Evolutionary conservation across 2,797 vertebrate genomes (phyloP).

Genomic region (Cuculus canorus): DNA sequence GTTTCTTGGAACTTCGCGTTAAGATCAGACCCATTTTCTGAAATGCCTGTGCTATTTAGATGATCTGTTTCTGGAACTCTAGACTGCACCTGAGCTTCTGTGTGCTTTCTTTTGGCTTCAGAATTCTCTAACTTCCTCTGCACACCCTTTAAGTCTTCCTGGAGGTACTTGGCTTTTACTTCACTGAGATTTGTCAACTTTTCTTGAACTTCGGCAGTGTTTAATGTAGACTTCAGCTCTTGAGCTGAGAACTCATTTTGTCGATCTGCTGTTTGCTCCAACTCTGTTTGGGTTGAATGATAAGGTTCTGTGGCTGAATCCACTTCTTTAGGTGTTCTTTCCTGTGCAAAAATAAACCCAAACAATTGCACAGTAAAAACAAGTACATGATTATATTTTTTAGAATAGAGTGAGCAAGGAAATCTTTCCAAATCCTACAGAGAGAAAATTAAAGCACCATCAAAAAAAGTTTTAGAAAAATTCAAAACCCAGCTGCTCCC

Average conservation of each 20-base stretch:
- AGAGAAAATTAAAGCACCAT: not conserved
- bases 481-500: not conserved
- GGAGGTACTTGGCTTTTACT: constrained; percentile 80
- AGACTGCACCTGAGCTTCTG: constrained; percentile 81
- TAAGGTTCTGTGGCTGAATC: constrained; percentile 83
- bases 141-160: constrained; percentile 81
- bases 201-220: constrained; percentile 23
- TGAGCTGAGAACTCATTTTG: constrained; percentile 45
- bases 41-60: constrained; percentile 72
- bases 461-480: not conserved
- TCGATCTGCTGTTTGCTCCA: constrained; percentile 70
- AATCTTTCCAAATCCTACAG: not conserved
- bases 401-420: not conserved
- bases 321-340: constrained; percentile 68
- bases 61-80: constrained; percentile 17
- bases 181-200: constrained; percentile 59
- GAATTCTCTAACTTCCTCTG: constrained; percentile 83
- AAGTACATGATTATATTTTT: not conserved
- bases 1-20: constrained; percentile 85
- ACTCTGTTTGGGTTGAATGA: constrained; percentile 83
- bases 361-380: not conserved
- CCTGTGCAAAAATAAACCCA: constrained; percentile 53
- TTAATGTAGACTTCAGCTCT: constrained; percentile 51
- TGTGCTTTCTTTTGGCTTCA: constrained; percentile 80
- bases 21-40: constrained; percentile 85